Percentiles rank a stretch among this genome's conserved stretches.
Conservation (phyloP, 2,797 vertebrate species). For the Mus caroli region DNA sequence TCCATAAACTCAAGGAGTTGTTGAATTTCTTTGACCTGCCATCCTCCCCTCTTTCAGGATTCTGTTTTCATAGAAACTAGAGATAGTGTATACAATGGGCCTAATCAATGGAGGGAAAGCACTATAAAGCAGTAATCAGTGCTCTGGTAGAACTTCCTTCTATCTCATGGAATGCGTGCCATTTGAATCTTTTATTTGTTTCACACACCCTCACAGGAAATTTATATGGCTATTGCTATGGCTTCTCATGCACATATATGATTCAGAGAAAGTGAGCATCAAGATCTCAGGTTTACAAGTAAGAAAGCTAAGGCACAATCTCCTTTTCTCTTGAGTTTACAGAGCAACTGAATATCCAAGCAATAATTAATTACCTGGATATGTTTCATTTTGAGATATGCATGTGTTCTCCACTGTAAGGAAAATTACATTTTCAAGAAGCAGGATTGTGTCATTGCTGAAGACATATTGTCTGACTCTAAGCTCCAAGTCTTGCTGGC, state of each 20-base stretch:
- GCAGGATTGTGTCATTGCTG: background rate
- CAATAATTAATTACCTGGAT: background rate
- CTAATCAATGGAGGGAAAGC: background rate
- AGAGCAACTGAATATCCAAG: background rate
- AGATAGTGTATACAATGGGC: rapidly evolving
- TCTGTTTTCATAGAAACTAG: background rate
- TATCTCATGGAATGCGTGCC: background rate
- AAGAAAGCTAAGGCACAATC: background rate
- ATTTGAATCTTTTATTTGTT: background rate
- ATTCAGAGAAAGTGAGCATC: background rate
- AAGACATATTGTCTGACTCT: background rate
- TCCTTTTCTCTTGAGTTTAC: background rate
- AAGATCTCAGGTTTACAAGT: background rate
- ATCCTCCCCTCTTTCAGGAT: background rate
- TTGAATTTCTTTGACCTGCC: background rate
- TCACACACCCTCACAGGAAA: background rate
- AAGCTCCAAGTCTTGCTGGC: background rate
- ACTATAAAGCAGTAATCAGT: background rate
- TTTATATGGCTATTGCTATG: background rate
- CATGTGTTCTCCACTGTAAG: background rate
- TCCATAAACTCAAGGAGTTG: background rate
- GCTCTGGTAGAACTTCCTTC: background rate
- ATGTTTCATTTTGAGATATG: background rate
- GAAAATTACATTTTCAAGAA: background rate
- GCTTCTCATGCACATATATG: background rate